Percentiles rank a stretch among this genome's conserved stretches.
These are phyloP conservation scores for Sialis lutaria DNA, from an alignment of 2,888 invertebrate genomes.

Conservation along the genomic window DNA sequence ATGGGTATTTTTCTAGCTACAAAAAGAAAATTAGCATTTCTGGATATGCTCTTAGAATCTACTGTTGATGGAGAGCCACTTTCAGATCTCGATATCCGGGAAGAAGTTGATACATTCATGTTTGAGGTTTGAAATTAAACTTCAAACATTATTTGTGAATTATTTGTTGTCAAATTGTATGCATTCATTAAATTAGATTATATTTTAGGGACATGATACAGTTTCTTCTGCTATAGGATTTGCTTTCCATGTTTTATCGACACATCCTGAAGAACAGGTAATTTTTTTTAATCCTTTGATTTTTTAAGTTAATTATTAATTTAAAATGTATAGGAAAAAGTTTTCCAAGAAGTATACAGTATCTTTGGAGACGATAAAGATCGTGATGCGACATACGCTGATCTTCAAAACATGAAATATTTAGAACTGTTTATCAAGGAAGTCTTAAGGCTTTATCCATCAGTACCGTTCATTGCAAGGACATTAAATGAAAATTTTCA, in stretches of 20 bases:
- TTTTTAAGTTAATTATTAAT: not conserved
- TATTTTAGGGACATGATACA: constrained; percentile 4
- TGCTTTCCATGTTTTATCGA: not conserved
- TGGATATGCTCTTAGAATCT: constrained; percentile 2
- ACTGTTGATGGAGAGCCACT: constrained; percentile 1
- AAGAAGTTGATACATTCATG: constrained; percentile 5
- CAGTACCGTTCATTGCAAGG: constrained; percentile 31
- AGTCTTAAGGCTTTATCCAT: constrained; percentile 31
- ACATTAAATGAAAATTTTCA: constrained; percentile 21
- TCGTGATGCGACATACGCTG: constrained; percentile 15
- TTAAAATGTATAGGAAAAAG: constrained; percentile 19
- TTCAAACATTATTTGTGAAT: too few relatives aligned
- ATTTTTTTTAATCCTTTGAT: not conserved
- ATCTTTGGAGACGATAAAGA: constrained; percentile 18
- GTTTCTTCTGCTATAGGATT: constrained; percentile 2
- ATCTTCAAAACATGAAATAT: constrained; percentile 33
- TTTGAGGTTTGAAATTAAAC: not conserved
- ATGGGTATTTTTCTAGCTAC: not conserved
- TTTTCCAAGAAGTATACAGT: constrained; percentile 21
- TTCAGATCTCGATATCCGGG: constrained; percentile 1
- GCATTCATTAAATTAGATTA: too few relatives aligned
- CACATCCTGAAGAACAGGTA: not conserved
- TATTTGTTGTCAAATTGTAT: too few relatives aligned
- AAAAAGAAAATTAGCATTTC: not conserved
- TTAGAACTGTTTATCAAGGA: constrained; percentile 35